Conservation (phyloP, 2,113 vertebrate species). For the Galemys pyrenaicus region DNA sequence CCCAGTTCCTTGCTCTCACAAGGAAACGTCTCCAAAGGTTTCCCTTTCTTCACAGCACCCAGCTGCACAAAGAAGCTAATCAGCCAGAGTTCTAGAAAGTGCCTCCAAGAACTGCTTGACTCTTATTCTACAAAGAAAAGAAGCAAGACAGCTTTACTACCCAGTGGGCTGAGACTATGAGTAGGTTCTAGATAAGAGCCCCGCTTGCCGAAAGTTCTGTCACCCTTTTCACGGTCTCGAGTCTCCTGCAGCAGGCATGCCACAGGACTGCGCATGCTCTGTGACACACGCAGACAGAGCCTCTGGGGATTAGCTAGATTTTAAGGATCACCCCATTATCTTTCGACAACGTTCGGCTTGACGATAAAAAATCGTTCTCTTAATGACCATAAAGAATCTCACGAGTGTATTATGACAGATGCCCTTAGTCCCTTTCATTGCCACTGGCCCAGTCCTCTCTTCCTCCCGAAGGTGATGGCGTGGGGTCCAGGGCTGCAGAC, state of each 20-base stretch:
- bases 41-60: neutral
- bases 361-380: neutral
- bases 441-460: neutral
- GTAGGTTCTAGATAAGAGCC: neutral
- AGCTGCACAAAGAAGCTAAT: slow-evolving; percentile 31
- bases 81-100: neutral
- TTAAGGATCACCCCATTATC: neutral
- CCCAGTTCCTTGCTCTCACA: slow-evolving; percentile 44
- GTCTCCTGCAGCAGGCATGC: neutral
- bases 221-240: neutral
- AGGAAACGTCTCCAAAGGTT: neutral
- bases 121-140: slow-evolving; percentile 50
- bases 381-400: neutral
- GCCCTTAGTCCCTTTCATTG: neutral
- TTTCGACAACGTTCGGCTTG: neutral
- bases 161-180: neutral
- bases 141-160: neutral
- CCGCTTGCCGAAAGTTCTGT: neutral
- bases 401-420: neutral
- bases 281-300: neutral
- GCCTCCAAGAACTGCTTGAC: neutral
- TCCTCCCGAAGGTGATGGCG: neutral
- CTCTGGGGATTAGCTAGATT: neutral
- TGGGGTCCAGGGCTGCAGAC: neutral
- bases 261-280: neutral